phyloP scores from a whole-genome alignment of 2,797 vertebrate species.

The Graptemys geographica region DNA sequence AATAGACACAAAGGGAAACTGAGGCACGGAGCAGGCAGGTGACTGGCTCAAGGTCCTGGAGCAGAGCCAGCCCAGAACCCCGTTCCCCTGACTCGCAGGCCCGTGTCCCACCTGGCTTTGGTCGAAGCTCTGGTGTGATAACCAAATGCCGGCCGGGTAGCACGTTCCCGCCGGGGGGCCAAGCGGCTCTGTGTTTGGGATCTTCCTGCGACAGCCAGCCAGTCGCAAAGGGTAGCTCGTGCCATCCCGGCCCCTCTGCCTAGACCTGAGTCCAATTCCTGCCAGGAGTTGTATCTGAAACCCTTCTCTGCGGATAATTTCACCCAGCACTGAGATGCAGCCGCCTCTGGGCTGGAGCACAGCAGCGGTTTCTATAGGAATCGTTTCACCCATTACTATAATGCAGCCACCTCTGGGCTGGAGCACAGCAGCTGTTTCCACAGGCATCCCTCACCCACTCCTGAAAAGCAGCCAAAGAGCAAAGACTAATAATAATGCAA shows the following conservation, averaged over 20 bases:
- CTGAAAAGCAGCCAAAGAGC: background rate
- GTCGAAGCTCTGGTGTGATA: background rate
- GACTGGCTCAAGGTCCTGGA: background rate
- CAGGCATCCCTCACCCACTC: too few relatives aligned
- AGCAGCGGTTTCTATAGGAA: too few relatives aligned
- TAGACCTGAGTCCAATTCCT: background rate
- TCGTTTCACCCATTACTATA: fast-evolving
- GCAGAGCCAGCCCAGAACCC: background rate
- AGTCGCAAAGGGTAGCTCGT: background rate
- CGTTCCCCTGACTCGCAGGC: fast-evolving
- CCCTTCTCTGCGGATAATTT: background rate
- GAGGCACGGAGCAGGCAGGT: background rate
- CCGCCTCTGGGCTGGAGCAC: background rate
- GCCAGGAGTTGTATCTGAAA: background rate
- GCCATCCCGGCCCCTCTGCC: too few relatives aligned
- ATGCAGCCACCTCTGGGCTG: too few relatives aligned
- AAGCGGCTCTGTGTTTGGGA: background rate
- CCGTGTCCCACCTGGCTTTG: background rate
- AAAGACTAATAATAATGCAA: background rate
- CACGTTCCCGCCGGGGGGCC: background rate
- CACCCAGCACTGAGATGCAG: background rate
- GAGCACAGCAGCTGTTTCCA: too few relatives aligned
- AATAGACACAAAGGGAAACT: background rate
- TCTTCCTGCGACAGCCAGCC: background rate
- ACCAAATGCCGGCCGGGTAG: background rate